Evolutionary conservation across 53 echinoderm and acorn worm species (phyloP), one percentile per base, ranked within the genome.

Genomic region (Hippasteria phrygiana): DNA sequence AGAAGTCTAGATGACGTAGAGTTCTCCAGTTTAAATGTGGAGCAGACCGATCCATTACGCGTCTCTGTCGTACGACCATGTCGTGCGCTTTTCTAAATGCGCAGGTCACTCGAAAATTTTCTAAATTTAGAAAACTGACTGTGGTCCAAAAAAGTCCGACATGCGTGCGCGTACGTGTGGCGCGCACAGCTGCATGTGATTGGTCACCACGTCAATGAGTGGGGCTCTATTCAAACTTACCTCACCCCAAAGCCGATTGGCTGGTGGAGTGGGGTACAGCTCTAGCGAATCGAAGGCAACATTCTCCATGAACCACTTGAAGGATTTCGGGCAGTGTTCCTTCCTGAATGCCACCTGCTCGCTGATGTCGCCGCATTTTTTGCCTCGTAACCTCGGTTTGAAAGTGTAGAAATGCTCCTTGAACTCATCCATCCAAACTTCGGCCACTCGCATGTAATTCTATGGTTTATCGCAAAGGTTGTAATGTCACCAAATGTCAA

Each of bases 351-450:
- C 91, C 9, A 97, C 92, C 54, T 97, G 97, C 67, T 88, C 56
- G 53, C 59, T 90, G 69, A 97, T 90, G 43, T 97, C 89, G 0
- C 97, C 97, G 53, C 74, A 89, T 0, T 88, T 89, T 75, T 97
- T 95, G 8, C 97, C 97, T 73, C 74, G 65, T 5, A 97, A 82
- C 3, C 80, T 51, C 16, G 97, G 97, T 66, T 87, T 91, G 75
- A 88, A 76, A 18, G 95, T 87, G 84, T 97, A 97, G 79, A 97
- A 97, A 43, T 95, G 81, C 28, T 95, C 90, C 55, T 92, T 93
- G 83, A 92, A 97, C n/a, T 97, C 97, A 76, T 97, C 97, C 89
- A 97, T 59, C 97, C 97, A 97, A 6, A 97, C 97, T 66, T 97
- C 97, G 16, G 90, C 97, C 14, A 97, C 97, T 51, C 97, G 79